These are phyloP conservation scores for Mimachlamys varia DNA, from an alignment of 2,888 invertebrate species.

Conservation along the genomic window DNA sequence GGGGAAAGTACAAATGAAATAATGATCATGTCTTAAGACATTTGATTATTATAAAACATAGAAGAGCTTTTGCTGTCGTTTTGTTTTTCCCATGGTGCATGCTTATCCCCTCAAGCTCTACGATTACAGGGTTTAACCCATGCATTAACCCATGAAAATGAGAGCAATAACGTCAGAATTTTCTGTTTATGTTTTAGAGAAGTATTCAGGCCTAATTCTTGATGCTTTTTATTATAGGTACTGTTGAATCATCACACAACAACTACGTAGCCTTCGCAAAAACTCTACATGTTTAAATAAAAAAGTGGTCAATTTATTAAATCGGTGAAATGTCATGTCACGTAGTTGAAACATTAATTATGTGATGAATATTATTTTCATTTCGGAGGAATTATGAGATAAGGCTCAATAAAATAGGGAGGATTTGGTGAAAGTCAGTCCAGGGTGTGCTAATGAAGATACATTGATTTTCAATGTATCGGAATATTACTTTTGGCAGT, in stretches of 20 bases:
- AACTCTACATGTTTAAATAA: not conserved
- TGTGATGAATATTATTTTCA: conserved; percentile 32
- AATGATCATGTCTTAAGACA: not conserved
- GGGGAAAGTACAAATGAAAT: not conserved
- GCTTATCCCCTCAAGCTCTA: not conserved
- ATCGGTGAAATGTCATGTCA: not conserved
- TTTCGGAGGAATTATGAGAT: conserved; percentile 3
- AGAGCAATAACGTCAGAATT: not conserved
- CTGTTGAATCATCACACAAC: not conserved
- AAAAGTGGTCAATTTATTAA: not conserved
- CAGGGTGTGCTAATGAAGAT: conserved; percentile 23
- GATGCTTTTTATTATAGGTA: not conserved
- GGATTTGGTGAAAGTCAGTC: conserved; percentile 3
- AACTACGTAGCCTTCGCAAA: not conserved
- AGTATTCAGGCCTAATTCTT: not conserved
- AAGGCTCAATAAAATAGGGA: not conserved
- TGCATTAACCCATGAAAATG: not conserved
- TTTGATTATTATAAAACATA: not conserved
- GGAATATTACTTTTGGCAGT: conserved; percentile 17
- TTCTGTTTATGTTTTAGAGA: not conserved
- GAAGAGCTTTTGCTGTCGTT: not conserved
- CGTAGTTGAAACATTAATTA: not conserved
- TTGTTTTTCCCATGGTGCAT: not conserved
- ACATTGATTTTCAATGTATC: not conserved
- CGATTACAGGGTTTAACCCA: not conserved